Evolutionary conservation across 2,888 invertebrate genomes (phyloP), one percentile per base, ranked within the genome.

Genomic region (Hofmannophila pseudospretella): DNA sequence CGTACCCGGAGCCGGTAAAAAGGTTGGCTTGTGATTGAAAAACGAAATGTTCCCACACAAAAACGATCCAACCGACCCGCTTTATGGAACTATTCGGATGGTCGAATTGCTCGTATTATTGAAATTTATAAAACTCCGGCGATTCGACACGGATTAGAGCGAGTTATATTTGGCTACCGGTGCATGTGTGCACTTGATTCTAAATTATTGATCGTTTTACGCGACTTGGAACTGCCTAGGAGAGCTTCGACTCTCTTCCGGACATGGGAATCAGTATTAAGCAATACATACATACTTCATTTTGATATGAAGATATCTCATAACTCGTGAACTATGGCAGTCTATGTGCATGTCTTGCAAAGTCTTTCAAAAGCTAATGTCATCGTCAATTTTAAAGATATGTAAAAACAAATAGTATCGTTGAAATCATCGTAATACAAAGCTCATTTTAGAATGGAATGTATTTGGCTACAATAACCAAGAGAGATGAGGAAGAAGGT

Each of bases 141-240:
- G 74, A 81, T 81, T 81, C 64, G 81, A 74, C 58, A 70, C 75
- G 82, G 82, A 79, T 84, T 81, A 81, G 61, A 58, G 51, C 55
- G 58, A 66, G 70, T 63, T 69, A 66, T 69, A 66, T 70, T 75
- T 67, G 69, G 81, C 84, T 81, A 81, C 84, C 71, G 78, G 61
- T 66, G 56, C 54, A n/a, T n/a, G n/a, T n/a, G n/a, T n/a, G n/a
- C n/a, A n/a, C n/a, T n/a, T 75, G 70, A 81, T 71, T 68, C 81
- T 78, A 69, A 81, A 54, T 78, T 84, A 82, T 79, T 56, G 77
- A 55, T 62, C 69, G 63, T 74, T 70, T 32, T 34, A 40, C 38
- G 38, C 30, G 51, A 45, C 41, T 43, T 39, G 39, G 38, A 23
- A 35, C 27, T 30, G 31, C 34, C 33, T 28, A n/a, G n/a, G n/a